A percentile compares a stretch with the other conserved stretches of the same genome.
phyloP scores from a whole-genome alignment of 2,888 invertebrate genomes.

The Caenorhabditis sp. region DNA sequence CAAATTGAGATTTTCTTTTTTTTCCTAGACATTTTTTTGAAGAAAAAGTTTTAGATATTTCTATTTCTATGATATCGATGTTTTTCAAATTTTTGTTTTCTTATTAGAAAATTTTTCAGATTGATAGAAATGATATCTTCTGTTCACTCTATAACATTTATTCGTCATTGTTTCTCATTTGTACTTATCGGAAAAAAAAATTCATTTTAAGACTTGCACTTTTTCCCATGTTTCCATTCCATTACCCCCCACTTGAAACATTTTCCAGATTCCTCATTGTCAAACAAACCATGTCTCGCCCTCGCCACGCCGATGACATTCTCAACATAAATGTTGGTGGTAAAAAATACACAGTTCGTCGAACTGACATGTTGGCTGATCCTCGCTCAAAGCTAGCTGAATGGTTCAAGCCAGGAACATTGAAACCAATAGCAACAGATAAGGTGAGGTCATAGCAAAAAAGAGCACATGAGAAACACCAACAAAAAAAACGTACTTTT shows the following conservation, averaged over 20 bases:
- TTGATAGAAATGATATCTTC: too few species aligned
- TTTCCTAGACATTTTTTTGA: too few species aligned
- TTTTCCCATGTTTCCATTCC: not conserved
- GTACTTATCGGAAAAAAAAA: not conserved
- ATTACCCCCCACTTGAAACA: not conserved
- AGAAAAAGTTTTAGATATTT: too few species aligned
- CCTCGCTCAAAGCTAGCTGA: constrained; percentile 67
- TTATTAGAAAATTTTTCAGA: too few species aligned
- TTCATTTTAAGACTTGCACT: too few species aligned
- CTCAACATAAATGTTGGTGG: constrained; percentile 70
- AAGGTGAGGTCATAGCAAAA: constrained; percentile 37
- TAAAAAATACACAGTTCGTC: constrained; percentile 69
- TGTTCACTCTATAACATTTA: too few species aligned
- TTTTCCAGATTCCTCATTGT: not conserved
- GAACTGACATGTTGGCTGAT: constrained; percentile 67
- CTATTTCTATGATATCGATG: too few species aligned
- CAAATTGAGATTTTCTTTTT: too few species aligned
- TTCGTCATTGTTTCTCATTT: too few species aligned
- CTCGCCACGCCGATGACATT: constrained; percentile 67
- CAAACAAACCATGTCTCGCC: constrained; percentile 56
- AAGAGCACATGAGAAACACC: not conserved
- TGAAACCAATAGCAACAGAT: constrained; percentile 64
- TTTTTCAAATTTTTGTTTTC: too few species aligned
- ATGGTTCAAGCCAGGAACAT: constrained; percentile 64
- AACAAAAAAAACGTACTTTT: not conserved